A percentile compares a stretch with the other conserved stretches of the same genome.
Conservation (phyloP, 2,888 invertebrate species). For the Ceraclea dissimilis region DNA sequence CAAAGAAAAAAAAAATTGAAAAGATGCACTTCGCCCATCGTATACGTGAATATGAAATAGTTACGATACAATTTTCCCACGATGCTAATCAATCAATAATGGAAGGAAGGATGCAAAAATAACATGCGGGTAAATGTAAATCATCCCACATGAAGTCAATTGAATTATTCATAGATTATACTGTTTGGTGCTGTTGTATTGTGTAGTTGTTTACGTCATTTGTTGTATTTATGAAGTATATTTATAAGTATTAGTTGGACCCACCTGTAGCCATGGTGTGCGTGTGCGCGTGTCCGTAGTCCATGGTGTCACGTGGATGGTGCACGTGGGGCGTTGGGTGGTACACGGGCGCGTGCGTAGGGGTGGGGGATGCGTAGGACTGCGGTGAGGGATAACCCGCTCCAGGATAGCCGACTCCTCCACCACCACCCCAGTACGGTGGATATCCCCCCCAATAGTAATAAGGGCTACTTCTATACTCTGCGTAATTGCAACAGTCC, state of each 20-base stretch:
- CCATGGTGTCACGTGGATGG: slow-evolving; percentile 32
- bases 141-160: no score
- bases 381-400: slow-evolving; percentile 35
- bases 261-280: slow-evolving; percentile 32
- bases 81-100: no score
- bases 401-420: slow-evolving; percentile 35
- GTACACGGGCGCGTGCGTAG: slow-evolving; percentile 30
- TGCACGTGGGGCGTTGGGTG: slow-evolving; percentile 16
- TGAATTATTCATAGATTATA: no score
- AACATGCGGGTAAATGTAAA: no score
- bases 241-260: background rate
- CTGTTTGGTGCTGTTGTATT: no score
- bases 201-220: no score
- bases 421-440: slow-evolving; percentile 33
- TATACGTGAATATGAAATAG: no score
- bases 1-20: no score
- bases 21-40: no score
- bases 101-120: no score
- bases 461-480: slow-evolving; percentile 33
- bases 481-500: slow-evolving; percentile 49
- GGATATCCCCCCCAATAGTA: slow-evolving; percentile 12
- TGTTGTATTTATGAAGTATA: no score
- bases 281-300: slow-evolving; percentile 34
- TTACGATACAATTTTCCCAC: no score
- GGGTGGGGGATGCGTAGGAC: slow-evolving; percentile 29